Percentiles rank a stretch among this genome's conserved stretches.
Evolutionary conservation across 2,888 invertebrate species (phyloP).

Genomic region (Ypsolopha sequella): DNA sequence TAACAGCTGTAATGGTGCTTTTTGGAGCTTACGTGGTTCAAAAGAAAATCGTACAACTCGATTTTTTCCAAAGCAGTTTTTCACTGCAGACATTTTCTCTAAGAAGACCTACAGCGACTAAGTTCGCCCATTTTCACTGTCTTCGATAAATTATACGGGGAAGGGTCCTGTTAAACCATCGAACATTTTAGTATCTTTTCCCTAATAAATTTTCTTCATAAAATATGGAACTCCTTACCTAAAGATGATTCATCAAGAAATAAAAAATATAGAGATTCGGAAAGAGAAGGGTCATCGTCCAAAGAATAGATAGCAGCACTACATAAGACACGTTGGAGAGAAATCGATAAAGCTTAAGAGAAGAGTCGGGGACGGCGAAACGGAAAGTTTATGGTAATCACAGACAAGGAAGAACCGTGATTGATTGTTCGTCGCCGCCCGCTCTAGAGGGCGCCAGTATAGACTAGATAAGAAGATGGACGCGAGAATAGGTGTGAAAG

Average conservation of each 20-base stretch:
- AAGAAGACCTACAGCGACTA: not conserved
- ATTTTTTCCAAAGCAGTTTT: not conserved
- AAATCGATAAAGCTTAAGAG: conserved; percentile 63
- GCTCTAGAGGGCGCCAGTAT: conserved; percentile 19
- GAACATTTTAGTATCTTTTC: conserved; percentile 1
- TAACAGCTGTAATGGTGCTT: no score
- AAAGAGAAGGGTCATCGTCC: not conserved
- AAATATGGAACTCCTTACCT: conserved; percentile 6
- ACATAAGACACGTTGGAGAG: conserved; percentile 26
- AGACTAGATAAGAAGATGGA: not conserved
- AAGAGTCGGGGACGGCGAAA: conserved; percentile 58
- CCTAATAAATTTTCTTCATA: conserved; percentile 10
- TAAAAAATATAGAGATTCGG: conserved; percentile 45
- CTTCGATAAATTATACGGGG: not conserved
- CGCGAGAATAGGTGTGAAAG: not conserved
- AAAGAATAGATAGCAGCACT: not conserved
- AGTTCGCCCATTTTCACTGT: conserved; percentile 1
- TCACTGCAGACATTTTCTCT: not conserved
- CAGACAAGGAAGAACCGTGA: conserved; percentile 53
- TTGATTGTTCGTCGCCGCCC: conserved; percentile 53
- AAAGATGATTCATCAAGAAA: conserved; percentile 32
- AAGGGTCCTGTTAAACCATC: not conserved
- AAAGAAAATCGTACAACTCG: no score
- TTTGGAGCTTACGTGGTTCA: no score
- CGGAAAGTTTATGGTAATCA: conserved; percentile 69